Base-by-base conservation (phyloP, 2,888 invertebrate species). In the Melieria picta region DNA sequence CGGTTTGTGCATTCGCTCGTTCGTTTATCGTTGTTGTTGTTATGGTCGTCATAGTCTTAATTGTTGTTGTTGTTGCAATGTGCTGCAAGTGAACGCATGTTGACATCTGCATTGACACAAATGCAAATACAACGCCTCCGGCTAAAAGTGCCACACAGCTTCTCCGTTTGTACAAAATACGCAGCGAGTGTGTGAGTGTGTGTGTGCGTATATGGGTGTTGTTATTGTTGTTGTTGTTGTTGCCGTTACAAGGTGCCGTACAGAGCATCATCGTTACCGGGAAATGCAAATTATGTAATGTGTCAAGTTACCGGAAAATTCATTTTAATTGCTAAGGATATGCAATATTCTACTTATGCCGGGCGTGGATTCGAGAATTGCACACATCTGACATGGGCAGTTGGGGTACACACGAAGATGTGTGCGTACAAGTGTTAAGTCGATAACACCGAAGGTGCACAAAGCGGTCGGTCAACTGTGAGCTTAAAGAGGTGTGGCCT, bases 291-390 rank as follows among this genome's bases (percentile, higher is more conserved):
- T 84, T 84, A 84, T 83, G 84, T 84, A 83, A 81, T 82, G 83
- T 84, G 84, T 83, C 84, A 84, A 84, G 84, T 82, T 81, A 81
- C 83, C 84, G 84, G 84, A 84, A 83, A 84, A 84, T 84, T 79
- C 81, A 82, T 83, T 84, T 84, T 84, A 84, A 84, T 84, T 84
- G 84, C 83, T 80, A 76, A 78, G 77, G 78, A 79, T 80, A 79
- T 81, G 79, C 68, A 69, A 69, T 69, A 69, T 69, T 69, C 52
- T 46, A 69, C 70, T 60, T 46, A 65, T 43, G 42, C 46, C 45
- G 16, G 52, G 60, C 60, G 61, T 67, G 50, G 67, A 67, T 67
- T 67, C 45, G 45, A 50, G 42, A 58, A 46, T 50, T 58, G 50
- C 64, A 69, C 56, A 56, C 64, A 64, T 9, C 50, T 48, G 13